A percentile compares a stretch with the other conserved stretches of the same genome.
These are phyloP conservation scores for Solenodon paradoxus DNA, from an alignment of 2,113 vertebrate genomes.

Conservation along the genomic window DNA sequence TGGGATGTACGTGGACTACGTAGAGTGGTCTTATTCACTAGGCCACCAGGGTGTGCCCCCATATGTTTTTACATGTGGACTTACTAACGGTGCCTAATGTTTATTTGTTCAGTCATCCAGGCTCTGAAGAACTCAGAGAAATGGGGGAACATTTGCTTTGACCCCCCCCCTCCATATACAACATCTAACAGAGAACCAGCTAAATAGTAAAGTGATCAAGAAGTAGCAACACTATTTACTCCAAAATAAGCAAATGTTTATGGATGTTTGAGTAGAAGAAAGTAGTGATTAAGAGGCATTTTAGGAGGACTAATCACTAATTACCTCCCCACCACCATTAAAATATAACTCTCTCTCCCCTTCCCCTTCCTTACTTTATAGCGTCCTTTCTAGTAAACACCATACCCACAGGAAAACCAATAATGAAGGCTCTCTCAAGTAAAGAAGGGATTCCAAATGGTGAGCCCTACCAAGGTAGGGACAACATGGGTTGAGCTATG, in stretches of 20 bases:
- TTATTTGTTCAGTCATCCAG: too few relatives aligned
- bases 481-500: background rate
- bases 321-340: background rate
- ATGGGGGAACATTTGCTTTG: too few relatives aligned
- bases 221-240: background rate
- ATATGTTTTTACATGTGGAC: too few relatives aligned
- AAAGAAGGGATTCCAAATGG: background rate
- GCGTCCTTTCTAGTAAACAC: background rate
- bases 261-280: background rate
- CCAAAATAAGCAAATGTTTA: background rate
- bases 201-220: background rate
- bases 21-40: too few relatives aligned
- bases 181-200: background rate
- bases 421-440: background rate
- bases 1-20: too few relatives aligned
- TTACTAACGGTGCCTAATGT: too few relatives aligned
- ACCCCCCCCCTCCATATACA: too few relatives aligned
- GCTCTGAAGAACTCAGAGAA: too few relatives aligned
- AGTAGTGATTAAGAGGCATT: background rate
- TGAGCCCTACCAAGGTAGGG: background rate
- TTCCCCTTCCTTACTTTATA: background rate
- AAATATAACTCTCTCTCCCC: background rate
- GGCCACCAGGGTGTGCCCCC: too few relatives aligned
- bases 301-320: background rate
- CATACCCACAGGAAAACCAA: background rate